Base-by-base conservation (phyloP, 2,888 invertebrate genomes). In the Luffia ferchaultella region DNA sequence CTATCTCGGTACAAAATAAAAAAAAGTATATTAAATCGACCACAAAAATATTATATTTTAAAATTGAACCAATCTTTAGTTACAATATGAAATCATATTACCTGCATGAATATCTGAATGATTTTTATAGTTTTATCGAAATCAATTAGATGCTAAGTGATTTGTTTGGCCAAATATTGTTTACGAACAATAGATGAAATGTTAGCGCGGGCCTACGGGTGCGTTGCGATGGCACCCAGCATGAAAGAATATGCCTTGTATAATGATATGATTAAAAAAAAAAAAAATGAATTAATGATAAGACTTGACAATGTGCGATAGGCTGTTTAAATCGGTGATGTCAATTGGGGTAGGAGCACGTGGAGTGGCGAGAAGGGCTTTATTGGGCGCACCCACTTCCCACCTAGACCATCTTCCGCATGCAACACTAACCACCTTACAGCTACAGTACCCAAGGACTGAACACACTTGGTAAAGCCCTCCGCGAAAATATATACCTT, bases 221-320 rank as follows among this genome's bases (percentile, higher is more conserved):
- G 30, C 30, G 12, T 62, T 66, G 64, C 72, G 70, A 56, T 62
- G 63, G 64, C 67, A 65, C 59, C 65, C 62, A 60, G 62, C 65
- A 66, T 68, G 68, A 65, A 70, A 68, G 69, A 73, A 70, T 69
- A 76, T 78, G 79, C 79, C 80, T 79, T 80, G 79, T 77, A 70
- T 78, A 76, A 77, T 78, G 71, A 77, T 78, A 76, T 78, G 30
- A 30, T 30, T n/a, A n/a, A n/a, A n/a, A n/a, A n/a, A n/a, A n/a
- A n/a, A 75, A 74, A 74, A 74, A 68, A 71, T 76, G 73, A 79
- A 77, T 73, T 76, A 52, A 54, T 74, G 68, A 62, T 76, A 76
- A 78, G 75, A 75, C 61, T 76, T 77, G 78, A 77, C 75, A 70
- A 70, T 67, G 75, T 70, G 70, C 66, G 70, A 59, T 66, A 67